Evolutionary conservation across 2,113 vertebrate species (phyloP).

Genomic region (Cairina moschata): DNA sequence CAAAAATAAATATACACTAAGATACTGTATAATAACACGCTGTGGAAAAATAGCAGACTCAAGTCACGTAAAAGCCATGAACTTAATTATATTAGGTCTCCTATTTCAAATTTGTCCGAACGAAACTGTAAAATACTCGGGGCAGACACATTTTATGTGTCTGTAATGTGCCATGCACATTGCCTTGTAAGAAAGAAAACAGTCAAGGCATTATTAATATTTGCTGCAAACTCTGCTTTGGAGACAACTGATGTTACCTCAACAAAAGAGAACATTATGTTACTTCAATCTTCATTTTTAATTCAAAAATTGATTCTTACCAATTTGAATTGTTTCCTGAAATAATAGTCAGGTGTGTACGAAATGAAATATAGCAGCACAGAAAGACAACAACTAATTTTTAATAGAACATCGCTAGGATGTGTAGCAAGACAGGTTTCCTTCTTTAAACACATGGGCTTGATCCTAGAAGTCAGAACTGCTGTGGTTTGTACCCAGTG

Average conservation of each 20-base stretch:
- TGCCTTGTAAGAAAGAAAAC: neutral
- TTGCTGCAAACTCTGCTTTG: neutral
- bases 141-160: neutral
- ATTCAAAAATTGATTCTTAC: neutral
- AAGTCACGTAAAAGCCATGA: neutral
- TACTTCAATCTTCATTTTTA: neutral
- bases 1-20: neutral
- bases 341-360: neutral
- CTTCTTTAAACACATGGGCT: neutral
- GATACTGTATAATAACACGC: neutral
- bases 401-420: neutral
- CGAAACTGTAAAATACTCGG: neutral
- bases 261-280: neutral
- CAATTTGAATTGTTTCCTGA: neutral
- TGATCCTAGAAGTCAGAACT: neutral
- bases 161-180: neutral
- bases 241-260: neutral
- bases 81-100: neutral
- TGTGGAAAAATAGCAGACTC: neutral
- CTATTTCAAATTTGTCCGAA: neutral
- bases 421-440: neutral
- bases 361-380: neutral
- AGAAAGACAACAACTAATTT: neutral
- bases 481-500: accelerated
- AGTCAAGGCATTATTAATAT: neutral